Evolutionary conservation across 2,888 invertebrate genomes (phyloP), one percentile per base, ranked within the genome.

Genomic region (Coelinius sp.): DNA sequence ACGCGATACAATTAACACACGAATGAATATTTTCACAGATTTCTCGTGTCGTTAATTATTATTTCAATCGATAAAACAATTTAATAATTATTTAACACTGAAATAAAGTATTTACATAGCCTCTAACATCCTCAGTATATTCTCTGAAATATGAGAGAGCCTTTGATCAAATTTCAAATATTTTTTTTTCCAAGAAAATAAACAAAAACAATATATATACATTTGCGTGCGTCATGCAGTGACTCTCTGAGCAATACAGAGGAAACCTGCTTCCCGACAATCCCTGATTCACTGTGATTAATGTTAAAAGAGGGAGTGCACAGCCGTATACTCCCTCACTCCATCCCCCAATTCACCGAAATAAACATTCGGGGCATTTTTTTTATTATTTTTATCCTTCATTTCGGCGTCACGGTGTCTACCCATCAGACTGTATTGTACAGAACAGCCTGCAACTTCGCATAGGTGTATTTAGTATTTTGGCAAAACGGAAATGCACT

Each of bases 321-420:
- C 27, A 62, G 17, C n/a, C n/a, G 46, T 44, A n/a, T 53, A 25
- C 52, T 59, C 38, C 22, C 17, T 68, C 63, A 25, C 64, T 68
- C 44, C 27, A 46, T n/a, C n/a, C 20, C 52, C 44, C 6, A 20
- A 56, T 24, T 49, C 64, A 59, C 31, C 56, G 24, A 49, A 25
- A 59, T 53, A 67, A 35, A 62, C 56, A 62, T 65, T 49, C 35
- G 27, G 25, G 41, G 35, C 0, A 49, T 62, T 46, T 44, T 46
- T 49, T 53, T 67, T 17, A n/a, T 67, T 24, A 56, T 44, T 62
- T 59, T 67, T 70, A 62, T 31, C 67, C 38, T 70, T 74, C 76
- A 77, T 77, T 81, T 80, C 67, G 80, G 78, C 79, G 81, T 82
- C 79, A 81, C 79, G 81, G 78, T 77, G 77, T 78, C 79, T 80